Base-by-base conservation (phyloP, 2,797 vertebrate species). In the Harpagifer antarcticus region DNA sequence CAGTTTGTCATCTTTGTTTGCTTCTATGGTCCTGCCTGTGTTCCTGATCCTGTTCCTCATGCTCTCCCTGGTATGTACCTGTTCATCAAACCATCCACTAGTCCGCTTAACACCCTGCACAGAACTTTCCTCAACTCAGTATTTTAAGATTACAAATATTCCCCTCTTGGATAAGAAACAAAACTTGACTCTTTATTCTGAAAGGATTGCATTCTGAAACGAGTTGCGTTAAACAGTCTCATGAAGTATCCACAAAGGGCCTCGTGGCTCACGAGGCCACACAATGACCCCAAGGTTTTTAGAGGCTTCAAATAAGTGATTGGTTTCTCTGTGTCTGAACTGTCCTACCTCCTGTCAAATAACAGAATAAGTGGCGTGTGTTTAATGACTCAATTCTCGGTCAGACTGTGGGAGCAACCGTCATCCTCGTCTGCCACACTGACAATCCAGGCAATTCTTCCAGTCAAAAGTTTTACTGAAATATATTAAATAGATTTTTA, bases 121-220 rank as follows among this genome's bases (percentile, higher is more conserved):
- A 72, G 12, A 58, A 59, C 63, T 58, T 14, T 50, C 45, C 27
- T 9, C 37, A n/a, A 17, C 31, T 61, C 33, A 44, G 23, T 68
- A 4, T 55, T 71, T 67, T 20, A 44, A 48, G 17, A 68, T 17
- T 27, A 31, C 68, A 83, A 72, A 74, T 31, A 48, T 56, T 44
- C 42, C 55, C 10, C 33, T 48, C 4, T 71, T 65, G 33, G 33
- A 37, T 37, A 37, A 9, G 8, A 9, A 37, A 37, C 33, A 9
- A 0, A 33, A 37, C 8, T 37, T 9, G 8, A 37, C 33, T 9
- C 33, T 37, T 37, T 2, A 56, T 63, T 83, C 59, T 19, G n/a
- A 57, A 53, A 47, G 43, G 67, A 61, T 16, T 65, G 40, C 58
- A 61, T 40, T 49, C 33, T 66, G 42, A 63, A 76, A 53, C 49